Percentiles rank a stretch among this genome's conserved stretches.
Conservation (phyloP, 2,113 vertebrate genomes). For the Melanotaenia duboulayi region DNA sequence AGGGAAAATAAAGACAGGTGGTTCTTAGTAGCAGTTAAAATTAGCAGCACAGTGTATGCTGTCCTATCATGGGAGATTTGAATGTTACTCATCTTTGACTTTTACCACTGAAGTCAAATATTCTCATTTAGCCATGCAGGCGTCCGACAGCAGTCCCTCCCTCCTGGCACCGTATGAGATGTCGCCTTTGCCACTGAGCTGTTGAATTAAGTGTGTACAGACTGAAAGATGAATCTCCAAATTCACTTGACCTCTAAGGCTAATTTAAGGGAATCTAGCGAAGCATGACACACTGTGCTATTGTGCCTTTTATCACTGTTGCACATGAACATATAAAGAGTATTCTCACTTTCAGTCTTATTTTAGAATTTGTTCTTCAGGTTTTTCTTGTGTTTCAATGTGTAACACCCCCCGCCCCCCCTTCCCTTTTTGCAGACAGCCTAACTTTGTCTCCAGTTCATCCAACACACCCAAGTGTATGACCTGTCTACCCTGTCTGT, state of each 20-base stretch:
- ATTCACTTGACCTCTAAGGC: constrained; percentile 49
- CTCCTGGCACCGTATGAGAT: constrained; percentile 7
- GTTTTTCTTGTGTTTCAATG: constrained; percentile 30
- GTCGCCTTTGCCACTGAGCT: constrained; percentile 32
- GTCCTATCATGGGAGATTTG: constrained; percentile 17
- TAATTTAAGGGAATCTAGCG: constrained; percentile 70
- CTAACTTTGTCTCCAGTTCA: constrained; percentile 36
- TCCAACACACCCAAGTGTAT: constrained; percentile 29
- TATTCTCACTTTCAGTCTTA: constrained; percentile 70
- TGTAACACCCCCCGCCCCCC: not conserved
- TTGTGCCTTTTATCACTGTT: constrained; percentile 83
- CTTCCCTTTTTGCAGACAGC: constrained; percentile 16
- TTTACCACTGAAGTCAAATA: constrained; percentile 26
- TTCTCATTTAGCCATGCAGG: constrained; percentile 29
- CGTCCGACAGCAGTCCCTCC: constrained; percentile 5
- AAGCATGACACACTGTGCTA: constrained; percentile 81
- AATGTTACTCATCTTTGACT: constrained; percentile 19
- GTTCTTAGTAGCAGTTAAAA: too few species aligned
- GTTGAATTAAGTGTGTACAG: constrained; percentile 37
- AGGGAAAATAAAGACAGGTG: too few species aligned
- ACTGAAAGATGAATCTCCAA: constrained; percentile 34
- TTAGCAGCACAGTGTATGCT: constrained; percentile 23
- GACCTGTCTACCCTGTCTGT: constrained; percentile 31
- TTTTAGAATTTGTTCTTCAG: constrained; percentile 52
- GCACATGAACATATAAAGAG: constrained; percentile 68